A percentile compares a stretch with the other conserved stretches of the same genome.
phyloP scores from a whole-genome alignment of 1,140 invertebrate species.

The Batillaria attramentaria region DNA sequence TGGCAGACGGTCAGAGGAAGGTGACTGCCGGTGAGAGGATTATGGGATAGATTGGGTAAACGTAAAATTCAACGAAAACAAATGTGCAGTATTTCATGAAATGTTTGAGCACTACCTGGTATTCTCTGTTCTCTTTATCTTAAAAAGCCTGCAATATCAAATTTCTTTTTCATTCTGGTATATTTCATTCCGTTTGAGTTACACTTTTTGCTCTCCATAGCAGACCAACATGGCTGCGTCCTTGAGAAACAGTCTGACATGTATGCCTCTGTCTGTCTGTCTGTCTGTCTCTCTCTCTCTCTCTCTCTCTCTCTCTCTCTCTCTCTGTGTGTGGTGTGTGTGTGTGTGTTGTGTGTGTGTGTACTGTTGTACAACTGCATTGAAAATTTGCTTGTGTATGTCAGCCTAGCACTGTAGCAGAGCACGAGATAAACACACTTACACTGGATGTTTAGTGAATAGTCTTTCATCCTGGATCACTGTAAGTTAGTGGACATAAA shows the following conservation, averaged over 20 bases:
- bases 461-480: too few relatives aligned
- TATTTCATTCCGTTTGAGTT: not conserved
- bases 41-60: not conserved
- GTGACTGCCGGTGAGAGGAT: conserved; percentile 25
- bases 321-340: not conserved
- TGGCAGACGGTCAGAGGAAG: conserved; percentile 36
- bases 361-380: not conserved
- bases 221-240: conserved; percentile 29
- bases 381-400: not conserved
- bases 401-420: too few relatives aligned
- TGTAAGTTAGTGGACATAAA: too few relatives aligned
- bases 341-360: conserved; percentile 4
- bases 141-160: too few relatives aligned
- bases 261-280: not conserved
- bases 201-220: not conserved
- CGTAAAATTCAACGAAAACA: not conserved
- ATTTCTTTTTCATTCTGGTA: too few relatives aligned
- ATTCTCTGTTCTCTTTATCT: not conserved
- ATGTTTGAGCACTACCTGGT: not conserved
- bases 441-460: too few relatives aligned
- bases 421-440: too few relatives aligned
- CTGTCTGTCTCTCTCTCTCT: not conserved
- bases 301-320: not conserved
- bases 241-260: conserved; percentile 9
- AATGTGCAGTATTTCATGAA: not conserved